Evolutionary conservation across 2,888 invertebrate species (phyloP), one percentile per base, ranked within the genome.

Genomic region (Orthosia gothica): DNA sequence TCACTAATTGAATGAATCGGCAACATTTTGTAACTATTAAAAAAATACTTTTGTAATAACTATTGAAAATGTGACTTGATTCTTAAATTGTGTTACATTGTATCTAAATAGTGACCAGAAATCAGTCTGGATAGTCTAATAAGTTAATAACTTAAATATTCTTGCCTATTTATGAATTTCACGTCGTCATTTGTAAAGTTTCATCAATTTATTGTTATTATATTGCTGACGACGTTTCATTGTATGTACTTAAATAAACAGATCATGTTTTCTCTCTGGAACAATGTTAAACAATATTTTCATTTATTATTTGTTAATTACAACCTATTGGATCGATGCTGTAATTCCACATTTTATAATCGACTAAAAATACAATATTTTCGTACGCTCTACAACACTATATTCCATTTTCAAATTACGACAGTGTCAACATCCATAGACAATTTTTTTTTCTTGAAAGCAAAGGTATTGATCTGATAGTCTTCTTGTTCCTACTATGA

Each of bases 401-500:
- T 58, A 40, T 72, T 72, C 63, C 55, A 72, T 68, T 73, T 80
- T 75, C 61, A n/a, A 71, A 82, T 65, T 54, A 54, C 18, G 20
- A 63, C 23, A 55, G 63, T 47, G 52, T 57, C 47, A 5, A 47
- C 55, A 40, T 52, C n/a, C 65, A 79, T 66, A 73, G 66, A 74
- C 40, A 52, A 12, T 62, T n/a, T 78, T 62, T 71, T 79, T 59
- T 76, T 59, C 26, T 69, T 73, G 49, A 72, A 15, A 65, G 57
- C n/a, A 64, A 69, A 54, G 63, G 76, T 75, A 76, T 64, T 75
- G 74, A 65, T 81, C 72, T 76, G 54, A 79, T 76, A 72, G 81
- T 83, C 65, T 76, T 87, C 85, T 88, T 70, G 89, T 90, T 90
- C 90, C 90, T 90, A 90, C 75, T 88, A 88, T 64, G 71, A 73